Evolutionary conservation across 1,140 invertebrate genomes (phyloP), one percentile per base, ranked within the genome.

Genomic region (Atta texana): DNA sequence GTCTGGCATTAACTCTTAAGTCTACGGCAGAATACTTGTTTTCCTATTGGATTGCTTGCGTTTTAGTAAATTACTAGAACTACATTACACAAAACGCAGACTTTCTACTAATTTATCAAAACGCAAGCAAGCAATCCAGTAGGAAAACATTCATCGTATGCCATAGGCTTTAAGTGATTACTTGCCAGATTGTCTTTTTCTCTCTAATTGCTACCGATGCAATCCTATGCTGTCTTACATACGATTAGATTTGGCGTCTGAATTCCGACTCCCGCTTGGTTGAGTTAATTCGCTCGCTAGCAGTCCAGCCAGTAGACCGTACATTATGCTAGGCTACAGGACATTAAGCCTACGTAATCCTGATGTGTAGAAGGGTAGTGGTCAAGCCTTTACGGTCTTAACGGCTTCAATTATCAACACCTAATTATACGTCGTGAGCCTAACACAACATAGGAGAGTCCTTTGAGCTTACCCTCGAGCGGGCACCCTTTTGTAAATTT

Each of bases 361-460:
- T 6, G 81, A 55, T 28, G 76, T 74, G 53, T 61, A 87, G 84
- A 59, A 88, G 91, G 81, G 86, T 81, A 80, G 18, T 91, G 93
- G 92, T 93, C 92, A 93, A 94, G 91, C 89, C 88, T 92, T 87
- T 77, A 68, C 34, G 91, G 87, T 90, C 87, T 89, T 92, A 94
- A 91, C 88, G 91, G 88, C 92, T 94, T 93, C 93, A 94, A 94
- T 94, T 94, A 94, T 93, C 94, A 94, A 94, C 94, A 94, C 94
- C 93, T 94, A 92, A 93, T 92, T 93, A 93, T 90, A 86, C 87
- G 34, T 78, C 78, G 81, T 90, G 77, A 93, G 92, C 93, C 92
- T 93, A 93, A 93, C 89, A 91, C 88, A 93, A 94, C 91, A 92
- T 59, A 74, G 71, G 10, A 49, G 57, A 74, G 61, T 49, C 49